Conservation (phyloP, 53 echinoderm and acorn worm species). For the Zoroaster sp. region DNA sequence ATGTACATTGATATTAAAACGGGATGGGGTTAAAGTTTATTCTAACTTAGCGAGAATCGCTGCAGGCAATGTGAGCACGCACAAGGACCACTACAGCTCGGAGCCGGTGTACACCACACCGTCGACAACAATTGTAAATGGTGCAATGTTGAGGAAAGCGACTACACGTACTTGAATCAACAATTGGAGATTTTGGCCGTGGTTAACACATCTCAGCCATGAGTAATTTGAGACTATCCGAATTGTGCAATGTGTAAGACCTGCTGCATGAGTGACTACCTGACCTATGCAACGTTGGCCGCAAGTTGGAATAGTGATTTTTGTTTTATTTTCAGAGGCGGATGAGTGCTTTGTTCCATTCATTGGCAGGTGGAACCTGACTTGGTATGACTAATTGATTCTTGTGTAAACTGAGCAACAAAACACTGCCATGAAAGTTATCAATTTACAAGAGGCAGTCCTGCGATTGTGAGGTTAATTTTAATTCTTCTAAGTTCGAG, state of each 20-base stretch:
- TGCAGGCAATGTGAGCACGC: not conserved
- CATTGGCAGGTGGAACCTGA: not conserved
- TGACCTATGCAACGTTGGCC: not conserved
- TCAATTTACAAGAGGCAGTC: not conserved
- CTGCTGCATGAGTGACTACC: not conserved
- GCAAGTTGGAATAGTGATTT: not conserved
- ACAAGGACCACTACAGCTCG: not conserved
- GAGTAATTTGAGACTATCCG: not conserved
- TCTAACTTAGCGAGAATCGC: not conserved
- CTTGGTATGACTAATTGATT: not conserved
- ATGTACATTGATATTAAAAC: no score
- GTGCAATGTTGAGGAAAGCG: not conserved
- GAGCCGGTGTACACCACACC: not conserved
- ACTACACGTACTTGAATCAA: not conserved
- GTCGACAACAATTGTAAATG: not conserved
- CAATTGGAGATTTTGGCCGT: not conserved
- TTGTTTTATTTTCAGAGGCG: not conserved
- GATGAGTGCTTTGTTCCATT: not conserved
- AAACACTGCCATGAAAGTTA: not conserved
- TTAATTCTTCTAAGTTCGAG: not conserved
- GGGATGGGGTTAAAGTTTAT: not conserved
- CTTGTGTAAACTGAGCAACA: no score
- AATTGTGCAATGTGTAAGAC: not conserved
- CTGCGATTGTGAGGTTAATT: not conserved
- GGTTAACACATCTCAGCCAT: not conserved